Evolutionary conservation across 1,140 invertebrate genomes (phyloP).

Genomic region (Pygmarrhopalites habei): DNA sequence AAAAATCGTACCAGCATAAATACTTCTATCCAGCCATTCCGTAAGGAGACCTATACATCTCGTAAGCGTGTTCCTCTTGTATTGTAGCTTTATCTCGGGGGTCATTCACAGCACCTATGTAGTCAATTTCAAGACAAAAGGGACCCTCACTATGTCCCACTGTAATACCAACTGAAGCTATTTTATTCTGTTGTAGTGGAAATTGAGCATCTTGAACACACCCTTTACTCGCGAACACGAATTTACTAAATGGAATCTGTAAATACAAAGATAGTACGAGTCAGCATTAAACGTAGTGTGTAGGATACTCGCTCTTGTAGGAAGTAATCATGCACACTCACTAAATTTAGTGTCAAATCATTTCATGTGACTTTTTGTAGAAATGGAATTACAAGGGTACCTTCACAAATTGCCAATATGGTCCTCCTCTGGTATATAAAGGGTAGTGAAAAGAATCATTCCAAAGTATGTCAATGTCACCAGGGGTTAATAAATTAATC

Average conservation of each 20-base stretch:
- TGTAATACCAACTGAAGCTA: conserved; percentile 73
- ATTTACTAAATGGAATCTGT: conserved; percentile 92
- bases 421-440: conserved; percentile 85
- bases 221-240: conserved; percentile 73
- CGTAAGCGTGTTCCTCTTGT: conserved; percentile 81
- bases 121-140: conserved; percentile 89
- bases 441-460: conserved; percentile 75
- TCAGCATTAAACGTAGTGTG: too few relatives aligned
- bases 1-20: neutral
- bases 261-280: too few relatives aligned
- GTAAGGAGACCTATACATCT: conserved; percentile 67
- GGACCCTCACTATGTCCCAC: conserved; percentile 66
- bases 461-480: conserved; percentile 69
- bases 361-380: too few relatives aligned
- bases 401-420: conserved; percentile 88
- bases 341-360: too few relatives aligned
- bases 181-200: conserved; percentile 50
- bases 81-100: too few relatives aligned
- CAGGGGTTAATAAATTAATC: conserved; percentile 63
- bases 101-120: conserved; percentile 75
- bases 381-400: conserved; percentile 48
- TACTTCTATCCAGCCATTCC: conserved; percentile 50
- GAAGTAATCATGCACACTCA: too few relatives aligned
- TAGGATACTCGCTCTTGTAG: too few relatives aligned
- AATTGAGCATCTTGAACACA: conserved; percentile 75